Evolutionary conservation across 2,888 invertebrate species (phyloP).

Genomic region (Eledone cirrhosa): DNA sequence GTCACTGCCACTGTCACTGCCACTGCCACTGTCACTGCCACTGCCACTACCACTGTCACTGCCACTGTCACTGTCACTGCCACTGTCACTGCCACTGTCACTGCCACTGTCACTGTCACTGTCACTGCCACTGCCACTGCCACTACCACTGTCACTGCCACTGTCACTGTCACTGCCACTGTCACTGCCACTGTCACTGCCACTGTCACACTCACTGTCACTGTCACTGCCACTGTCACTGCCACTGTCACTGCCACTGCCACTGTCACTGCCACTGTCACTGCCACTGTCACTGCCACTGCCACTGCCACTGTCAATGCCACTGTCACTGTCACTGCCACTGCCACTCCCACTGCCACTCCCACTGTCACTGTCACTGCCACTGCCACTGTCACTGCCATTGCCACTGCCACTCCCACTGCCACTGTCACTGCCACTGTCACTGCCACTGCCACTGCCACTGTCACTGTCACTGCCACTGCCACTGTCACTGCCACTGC

Average conservation of each 20-base stretch:
- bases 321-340: constrained; percentile 13
- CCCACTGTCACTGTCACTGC: constrained; percentile 12
- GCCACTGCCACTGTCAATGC: constrained; percentile 18
- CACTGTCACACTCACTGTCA: constrained; percentile 21
- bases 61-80: too few relatives aligned
- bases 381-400: constrained; percentile 36
- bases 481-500: too few relatives aligned
- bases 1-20: too few relatives aligned
- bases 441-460: constrained; percentile 13
- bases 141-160: constrained; percentile 18
- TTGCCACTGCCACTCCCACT: too few relatives aligned
- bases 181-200: constrained; percentile 3
- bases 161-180: constrained; percentile 15
- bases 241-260: constrained; percentile 8
- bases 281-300: constrained; percentile 26
- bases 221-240: constrained; percentile 18
- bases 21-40: too few relatives aligned
- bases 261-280: constrained; percentile 24
- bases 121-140: too few relatives aligned
- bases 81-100: too few relatives aligned
- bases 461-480: constrained; percentile 13
- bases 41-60: too few relatives aligned
- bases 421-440: constrained; percentile 13
- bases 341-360: constrained; percentile 20
- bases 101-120: too few relatives aligned